These are phyloP conservation scores for Xestoiulus laeticollis DNA, from an alignment of 2,888 invertebrate species.

Conservation along the genomic window DNA sequence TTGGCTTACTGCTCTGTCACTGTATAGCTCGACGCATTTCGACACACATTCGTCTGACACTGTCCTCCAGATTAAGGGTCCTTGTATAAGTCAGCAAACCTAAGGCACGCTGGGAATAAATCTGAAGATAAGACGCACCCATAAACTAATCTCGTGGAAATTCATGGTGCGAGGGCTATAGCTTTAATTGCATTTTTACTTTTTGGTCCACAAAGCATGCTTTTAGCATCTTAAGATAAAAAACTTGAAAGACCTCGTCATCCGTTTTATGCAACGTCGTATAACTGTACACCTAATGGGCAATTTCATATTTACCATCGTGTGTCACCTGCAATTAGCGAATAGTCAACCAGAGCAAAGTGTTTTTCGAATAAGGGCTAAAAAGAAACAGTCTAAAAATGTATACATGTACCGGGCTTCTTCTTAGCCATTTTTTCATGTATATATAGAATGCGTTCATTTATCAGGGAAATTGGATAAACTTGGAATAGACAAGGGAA, in stretches of 20 bases:
- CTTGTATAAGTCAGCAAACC: neutral
- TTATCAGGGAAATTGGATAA: too few species aligned
- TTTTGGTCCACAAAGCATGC: conserved; percentile 4
- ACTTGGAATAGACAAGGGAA: too few species aligned
- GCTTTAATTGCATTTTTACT: conserved; percentile 3
- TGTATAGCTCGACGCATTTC: neutral
- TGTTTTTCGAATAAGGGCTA: too few species aligned
- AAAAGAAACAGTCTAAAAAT: too few species aligned
- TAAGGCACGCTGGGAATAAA: neutral
- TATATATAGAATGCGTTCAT: too few species aligned
- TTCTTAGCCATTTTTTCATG: too few species aligned
- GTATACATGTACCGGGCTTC: too few species aligned
- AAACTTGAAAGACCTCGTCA: neutral
- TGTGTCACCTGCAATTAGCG: neutral
- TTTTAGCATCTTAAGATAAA: neutral
- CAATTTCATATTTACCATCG: neutral
- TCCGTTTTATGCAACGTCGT: neutral
- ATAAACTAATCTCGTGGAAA: neutral
- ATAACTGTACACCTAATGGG: neutral
- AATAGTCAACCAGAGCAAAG: too few species aligned
- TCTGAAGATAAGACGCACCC: conserved; percentile 11
- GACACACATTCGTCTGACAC: neutral
- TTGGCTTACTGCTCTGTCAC: neutral
- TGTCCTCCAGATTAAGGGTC: neutral
- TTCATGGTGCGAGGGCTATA: neutral